These are phyloP conservation scores for Tapirus indicus DNA, from an alignment of 2,797 vertebrate genomes.

Conservation along the genomic window DNA sequence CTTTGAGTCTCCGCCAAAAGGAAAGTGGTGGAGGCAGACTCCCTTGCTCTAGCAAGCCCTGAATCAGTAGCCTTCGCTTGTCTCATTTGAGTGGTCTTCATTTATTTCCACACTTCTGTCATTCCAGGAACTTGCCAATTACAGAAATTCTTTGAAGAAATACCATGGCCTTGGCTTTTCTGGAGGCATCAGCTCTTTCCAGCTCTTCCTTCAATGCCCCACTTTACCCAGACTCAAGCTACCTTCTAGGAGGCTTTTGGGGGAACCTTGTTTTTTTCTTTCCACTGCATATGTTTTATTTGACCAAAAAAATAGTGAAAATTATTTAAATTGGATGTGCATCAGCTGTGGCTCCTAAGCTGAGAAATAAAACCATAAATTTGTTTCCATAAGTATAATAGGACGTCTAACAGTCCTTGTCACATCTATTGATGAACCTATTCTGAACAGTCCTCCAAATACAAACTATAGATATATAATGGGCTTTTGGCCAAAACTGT, in stretches of 20 bases:
- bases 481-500: slow-evolving; percentile 16
- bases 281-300: not conserved
- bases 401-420: not conserved
- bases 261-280: not conserved
- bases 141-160: not conserved
- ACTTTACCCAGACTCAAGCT: not conserved
- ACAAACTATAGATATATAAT: slow-evolving; percentile 28
- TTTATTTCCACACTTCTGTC: not conserved
- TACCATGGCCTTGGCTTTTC: not conserved
- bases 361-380: slow-evolving; percentile 26
- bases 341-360: not conserved
- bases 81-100: not conserved
- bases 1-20: not conserved
- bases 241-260: not conserved
- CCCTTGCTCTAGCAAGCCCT: not conserved
- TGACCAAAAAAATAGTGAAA: not conserved
- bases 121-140: not conserved
- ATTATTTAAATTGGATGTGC: not conserved
- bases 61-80: not conserved
- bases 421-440: not conserved
- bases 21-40: not conserved
- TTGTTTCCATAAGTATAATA: slow-evolving; percentile 2
- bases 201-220: not conserved
- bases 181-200: not conserved
- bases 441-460: not conserved